Percentiles rank a stretch among this genome's conserved stretches.
Evolutionary conservation across 2,797 vertebrate genomes (phyloP).

Genomic region (Sebastiscus tertius): DNA sequence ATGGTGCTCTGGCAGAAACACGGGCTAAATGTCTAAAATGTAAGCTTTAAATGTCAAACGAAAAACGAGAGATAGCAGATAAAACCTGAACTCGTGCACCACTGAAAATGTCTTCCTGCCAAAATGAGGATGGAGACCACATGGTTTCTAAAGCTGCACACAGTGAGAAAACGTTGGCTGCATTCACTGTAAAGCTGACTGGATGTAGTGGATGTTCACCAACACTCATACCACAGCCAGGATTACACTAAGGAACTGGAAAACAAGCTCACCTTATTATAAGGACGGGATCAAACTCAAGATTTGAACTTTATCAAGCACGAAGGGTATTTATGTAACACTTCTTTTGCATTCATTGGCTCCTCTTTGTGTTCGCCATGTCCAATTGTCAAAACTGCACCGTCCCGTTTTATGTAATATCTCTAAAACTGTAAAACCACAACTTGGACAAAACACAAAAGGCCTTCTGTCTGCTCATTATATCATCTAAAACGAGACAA

Average conservation of each 20-base stretch:
- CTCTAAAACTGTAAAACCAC: slow-evolving; percentile 7
- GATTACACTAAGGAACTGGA: too few species aligned
- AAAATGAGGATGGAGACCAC: slow-evolving; percentile 41
- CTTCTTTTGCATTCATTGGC: neutral
- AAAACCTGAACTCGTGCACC: neutral
- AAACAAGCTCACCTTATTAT: too few species aligned
- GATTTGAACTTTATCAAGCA: neutral
- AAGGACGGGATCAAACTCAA: too few species aligned
- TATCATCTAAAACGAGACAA: neutral
- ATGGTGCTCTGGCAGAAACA: neutral
- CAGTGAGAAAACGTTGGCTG: neutral
- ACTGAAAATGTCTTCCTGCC: slow-evolving; percentile 1
- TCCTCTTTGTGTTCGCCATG: neutral
- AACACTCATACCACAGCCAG: neutral
- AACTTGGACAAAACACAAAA: neutral
- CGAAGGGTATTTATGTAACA: neutral
- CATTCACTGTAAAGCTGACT: neutral
- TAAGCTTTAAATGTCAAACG: neutral
- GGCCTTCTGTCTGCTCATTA: neutral
- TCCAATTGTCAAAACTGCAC: neutral
- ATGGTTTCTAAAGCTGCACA: slow-evolving; percentile 36
- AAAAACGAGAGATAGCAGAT: neutral
- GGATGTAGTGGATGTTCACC: neutral
- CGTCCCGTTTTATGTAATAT: neutral
- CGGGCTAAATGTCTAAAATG: neutral